Conservation (phyloP, 2,797 vertebrate genomes). For the Scleropages formosus region DNA sequence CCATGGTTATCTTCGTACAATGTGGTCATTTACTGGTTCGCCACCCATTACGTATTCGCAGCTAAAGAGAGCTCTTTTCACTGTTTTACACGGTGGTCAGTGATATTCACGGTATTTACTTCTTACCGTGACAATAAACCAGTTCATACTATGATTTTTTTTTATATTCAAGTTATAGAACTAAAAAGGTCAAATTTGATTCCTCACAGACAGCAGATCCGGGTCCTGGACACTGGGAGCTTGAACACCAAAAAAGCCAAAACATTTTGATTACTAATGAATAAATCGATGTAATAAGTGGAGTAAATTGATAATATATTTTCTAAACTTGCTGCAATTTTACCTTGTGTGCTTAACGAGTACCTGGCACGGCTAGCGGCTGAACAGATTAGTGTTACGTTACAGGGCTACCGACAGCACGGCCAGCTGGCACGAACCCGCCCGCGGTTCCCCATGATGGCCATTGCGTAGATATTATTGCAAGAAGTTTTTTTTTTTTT, state of each 20-base stretch:
- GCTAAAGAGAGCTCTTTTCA: background rate
- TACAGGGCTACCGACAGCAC: slow-evolving; percentile 57
- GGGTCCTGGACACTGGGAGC: slow-evolving; percentile 31
- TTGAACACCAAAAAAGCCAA: slow-evolving; percentile 28
- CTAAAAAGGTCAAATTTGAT: background rate
- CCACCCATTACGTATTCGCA: background rate
- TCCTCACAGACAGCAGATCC: slow-evolving; percentile 27
- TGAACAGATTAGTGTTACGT: slow-evolving; percentile 31
- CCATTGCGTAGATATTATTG: slow-evolving; percentile 71
- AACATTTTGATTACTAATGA: slow-evolving; percentile 1
- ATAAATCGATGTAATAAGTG: background rate
- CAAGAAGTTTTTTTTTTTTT: slow-evolving; percentile 71
- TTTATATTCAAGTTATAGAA: background rate
- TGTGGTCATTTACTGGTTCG: background rate
- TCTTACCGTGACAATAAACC: background rate
- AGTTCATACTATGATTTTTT: background rate
- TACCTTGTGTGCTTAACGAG: slow-evolving; percentile 5
- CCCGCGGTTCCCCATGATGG: slow-evolving; percentile 46
- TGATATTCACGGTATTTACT: background rate
- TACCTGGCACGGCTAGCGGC: slow-evolving; percentile 52
- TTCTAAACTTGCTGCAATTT: slow-evolving; percentile 8
- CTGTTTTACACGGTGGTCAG: background rate
- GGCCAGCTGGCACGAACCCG: slow-evolving; percentile 14
- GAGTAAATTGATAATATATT: background rate
- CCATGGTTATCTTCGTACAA: background rate